Percentiles rank a stretch among this genome's conserved stretches.
Evolutionary conservation across 2,888 invertebrate genomes (phyloP).

Genomic region (Ophion ellenae): DNA sequence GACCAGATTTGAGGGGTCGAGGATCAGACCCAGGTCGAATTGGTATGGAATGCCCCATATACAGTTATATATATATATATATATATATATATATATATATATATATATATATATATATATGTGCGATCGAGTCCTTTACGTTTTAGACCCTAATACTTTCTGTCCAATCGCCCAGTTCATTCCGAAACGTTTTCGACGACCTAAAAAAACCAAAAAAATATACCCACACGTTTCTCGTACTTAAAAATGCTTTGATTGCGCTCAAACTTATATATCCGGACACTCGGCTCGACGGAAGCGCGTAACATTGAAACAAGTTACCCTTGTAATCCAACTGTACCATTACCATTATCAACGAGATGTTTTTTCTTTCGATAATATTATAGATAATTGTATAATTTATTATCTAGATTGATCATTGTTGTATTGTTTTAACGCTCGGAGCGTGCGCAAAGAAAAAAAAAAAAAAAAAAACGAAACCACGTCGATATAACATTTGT

Average conservation of each 20-base stretch:
- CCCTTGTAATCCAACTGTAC: constrained; percentile 69
- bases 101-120: too few species aligned
- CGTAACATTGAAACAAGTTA: constrained; percentile 79
- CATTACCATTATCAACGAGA: constrained; percentile 43
- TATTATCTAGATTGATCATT: constrained; percentile 53
- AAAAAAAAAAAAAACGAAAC: too few species aligned
- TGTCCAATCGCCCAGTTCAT: background rate
- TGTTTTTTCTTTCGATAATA: constrained; percentile 40
- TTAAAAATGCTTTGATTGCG: constrained; percentile 30
- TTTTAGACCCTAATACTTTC: too few species aligned
- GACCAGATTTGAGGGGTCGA: too few species aligned
- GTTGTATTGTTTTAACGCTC: constrained; percentile 56
- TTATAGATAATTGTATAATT: constrained; percentile 62
- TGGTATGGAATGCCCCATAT: too few species aligned
- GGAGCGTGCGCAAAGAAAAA: constrained; percentile 31
- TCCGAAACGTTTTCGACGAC: background rate
- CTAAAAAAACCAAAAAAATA: background rate
- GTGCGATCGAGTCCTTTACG: too few species aligned
- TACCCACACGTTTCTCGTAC: background rate
- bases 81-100: too few species aligned
- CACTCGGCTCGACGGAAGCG: constrained; percentile 51
- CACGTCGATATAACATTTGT: constrained; percentile 56
- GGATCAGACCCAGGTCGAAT: too few species aligned
- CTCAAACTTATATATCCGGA: constrained; percentile 7
- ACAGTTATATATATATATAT: too few species aligned